A percentile compares a stretch with the other conserved stretches of the same genome.
These are phyloP conservation scores for Pampus argenteus DNA, from an alignment of 2,797 vertebrate species.

Conservation along the genomic window DNA sequence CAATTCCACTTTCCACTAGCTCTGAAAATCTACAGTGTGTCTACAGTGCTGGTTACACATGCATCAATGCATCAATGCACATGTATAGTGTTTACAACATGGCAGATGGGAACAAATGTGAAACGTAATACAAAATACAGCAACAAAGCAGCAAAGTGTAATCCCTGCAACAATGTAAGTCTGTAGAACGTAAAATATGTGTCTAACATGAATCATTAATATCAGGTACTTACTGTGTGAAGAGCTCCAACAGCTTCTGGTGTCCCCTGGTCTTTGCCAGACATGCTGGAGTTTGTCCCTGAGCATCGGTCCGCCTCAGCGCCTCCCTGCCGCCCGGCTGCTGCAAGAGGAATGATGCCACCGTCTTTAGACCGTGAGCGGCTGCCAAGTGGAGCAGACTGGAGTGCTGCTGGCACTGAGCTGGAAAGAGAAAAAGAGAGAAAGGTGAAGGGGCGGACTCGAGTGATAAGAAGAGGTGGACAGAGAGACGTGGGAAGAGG, in stretches of 20 bases:
- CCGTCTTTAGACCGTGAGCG: conserved; percentile 84
- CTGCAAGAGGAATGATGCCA: conserved; percentile 88
- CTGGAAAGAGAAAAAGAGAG: conserved; percentile 22
- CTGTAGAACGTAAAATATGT: no score
- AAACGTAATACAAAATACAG: no score
- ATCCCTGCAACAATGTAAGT: no score
- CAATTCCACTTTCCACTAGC: no score
- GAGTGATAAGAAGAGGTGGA: conserved; percentile 3
- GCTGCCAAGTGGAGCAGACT: conserved; percentile 91
- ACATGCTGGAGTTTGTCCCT: conserved; percentile 86
- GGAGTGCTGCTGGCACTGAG: conserved; percentile 39
- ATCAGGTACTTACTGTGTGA: conserved; percentile 65
- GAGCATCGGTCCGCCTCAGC: conserved; percentile 84
- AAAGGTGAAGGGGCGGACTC: not conserved
- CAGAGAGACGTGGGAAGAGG: not conserved
- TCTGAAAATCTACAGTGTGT: no score
- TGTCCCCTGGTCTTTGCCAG: conserved; percentile 88
- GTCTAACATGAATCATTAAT: no score
- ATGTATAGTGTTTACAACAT: no score
- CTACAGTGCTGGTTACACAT: no score
- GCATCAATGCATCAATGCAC: no score
- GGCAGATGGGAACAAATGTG: no score
- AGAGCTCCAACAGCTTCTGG: conserved; percentile 82
- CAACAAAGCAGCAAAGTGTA: no score
- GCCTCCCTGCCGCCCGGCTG: conserved; percentile 88